Conservation (phyloP, 2,888 invertebrate species). For the Galeruca laticollis region DNA sequence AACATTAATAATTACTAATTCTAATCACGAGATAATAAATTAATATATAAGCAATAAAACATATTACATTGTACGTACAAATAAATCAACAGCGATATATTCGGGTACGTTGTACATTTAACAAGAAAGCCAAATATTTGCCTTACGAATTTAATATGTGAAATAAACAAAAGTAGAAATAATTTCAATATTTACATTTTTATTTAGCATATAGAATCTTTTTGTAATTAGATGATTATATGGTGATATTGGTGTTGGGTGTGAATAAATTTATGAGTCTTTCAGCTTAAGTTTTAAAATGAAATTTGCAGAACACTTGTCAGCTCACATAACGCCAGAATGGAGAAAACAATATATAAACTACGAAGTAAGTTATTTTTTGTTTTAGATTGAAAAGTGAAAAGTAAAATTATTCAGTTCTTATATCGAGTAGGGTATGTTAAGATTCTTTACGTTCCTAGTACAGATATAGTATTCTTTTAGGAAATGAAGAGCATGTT, state of each 20-base stretch:
- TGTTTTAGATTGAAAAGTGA: conserved; percentile 7
- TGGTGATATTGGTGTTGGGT: conserved; percentile 6
- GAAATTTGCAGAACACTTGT: conserved; percentile 92
- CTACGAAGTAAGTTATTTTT: conserved; percentile 72
- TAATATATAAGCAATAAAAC: conserved; percentile 6
- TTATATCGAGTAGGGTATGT: no score
- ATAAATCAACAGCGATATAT: conserved; percentile 17
- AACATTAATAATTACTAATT: conserved; percentile 14
- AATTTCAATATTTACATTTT: conserved; percentile 19
- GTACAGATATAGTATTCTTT: conserved; percentile 20
- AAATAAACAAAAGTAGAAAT: conserved; percentile 7
- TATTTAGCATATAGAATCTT: conserved; percentile 23
- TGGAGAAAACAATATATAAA: conserved; percentile 90
- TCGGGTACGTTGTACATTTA: conserved; percentile 23
- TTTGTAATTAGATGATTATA: conserved; percentile 17
- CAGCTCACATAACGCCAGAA: conserved; percentile 91
- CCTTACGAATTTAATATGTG: conserved; percentile 19
- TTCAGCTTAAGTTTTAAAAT: conserved; percentile 58
- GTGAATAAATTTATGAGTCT: not conserved
- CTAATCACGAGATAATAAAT: conserved; percentile 24
- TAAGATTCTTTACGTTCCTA: not conserved
- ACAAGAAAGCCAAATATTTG: conserved; percentile 15
- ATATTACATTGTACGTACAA: conserved; percentile 1
- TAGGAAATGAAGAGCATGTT: conserved; percentile 88
- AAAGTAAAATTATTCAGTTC: no score